These are phyloP conservation scores for Hypotaenidia philippensis DNA, from an alignment of 2,797 vertebrate genomes.

Conservation along the genomic window DNA sequence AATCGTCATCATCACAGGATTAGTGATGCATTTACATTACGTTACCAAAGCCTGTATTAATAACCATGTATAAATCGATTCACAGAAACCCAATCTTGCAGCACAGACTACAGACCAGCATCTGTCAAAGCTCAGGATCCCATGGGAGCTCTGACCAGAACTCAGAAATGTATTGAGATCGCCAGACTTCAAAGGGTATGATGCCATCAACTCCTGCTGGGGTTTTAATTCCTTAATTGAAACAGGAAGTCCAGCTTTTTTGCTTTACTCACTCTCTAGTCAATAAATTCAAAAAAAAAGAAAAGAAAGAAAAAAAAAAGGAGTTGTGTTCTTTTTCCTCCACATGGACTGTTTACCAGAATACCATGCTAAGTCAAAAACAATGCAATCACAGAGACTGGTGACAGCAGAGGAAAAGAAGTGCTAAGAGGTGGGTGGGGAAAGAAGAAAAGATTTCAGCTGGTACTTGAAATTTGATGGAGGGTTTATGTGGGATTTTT, in stretches of 20 bases:
- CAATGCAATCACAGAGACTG: neutral
- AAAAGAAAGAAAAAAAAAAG: too few relatives aligned
- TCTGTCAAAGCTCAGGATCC: neutral
- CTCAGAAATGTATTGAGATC: neutral
- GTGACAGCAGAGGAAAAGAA: neutral
- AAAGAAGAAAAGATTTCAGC: neutral
- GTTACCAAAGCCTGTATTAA: slow-evolving; percentile 24
- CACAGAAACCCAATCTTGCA: neutral
- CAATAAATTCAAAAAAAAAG: neutral
- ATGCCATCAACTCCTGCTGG: neutral
- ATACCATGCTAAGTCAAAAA: neutral
- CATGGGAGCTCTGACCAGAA: neutral
- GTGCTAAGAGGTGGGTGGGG: neutral
- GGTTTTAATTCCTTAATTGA: neutral
- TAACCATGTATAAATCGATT: slow-evolving; percentile 43
- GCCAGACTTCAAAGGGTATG: neutral
- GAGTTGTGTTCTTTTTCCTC: neutral
- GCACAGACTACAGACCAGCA: neutral
- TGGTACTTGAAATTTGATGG: neutral
- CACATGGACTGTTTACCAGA: neutral
- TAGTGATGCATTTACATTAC: neutral
- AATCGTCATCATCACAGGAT: slow-evolving; percentile 11
- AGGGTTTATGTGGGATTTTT: neutral
- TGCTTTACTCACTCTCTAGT: neutral
- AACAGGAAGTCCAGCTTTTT: neutral